Conservation (phyloP, 2,113 vertebrate genomes). For the Tamias sibiricus region DNA sequence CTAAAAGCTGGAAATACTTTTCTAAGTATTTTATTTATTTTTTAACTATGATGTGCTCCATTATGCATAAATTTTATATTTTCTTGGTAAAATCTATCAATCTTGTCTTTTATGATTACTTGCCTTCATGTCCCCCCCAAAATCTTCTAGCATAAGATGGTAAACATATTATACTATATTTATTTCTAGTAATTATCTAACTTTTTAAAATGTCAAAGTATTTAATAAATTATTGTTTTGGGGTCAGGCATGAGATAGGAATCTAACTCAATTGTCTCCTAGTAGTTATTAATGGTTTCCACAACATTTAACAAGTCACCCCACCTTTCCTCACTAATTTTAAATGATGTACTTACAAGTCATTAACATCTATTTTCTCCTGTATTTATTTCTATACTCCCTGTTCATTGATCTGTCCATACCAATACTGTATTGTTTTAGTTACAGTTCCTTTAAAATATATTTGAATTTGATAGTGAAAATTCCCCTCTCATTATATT, state of each 20-base stretch:
- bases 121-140: constrained; percentile 14
- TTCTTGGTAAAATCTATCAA: background rate
- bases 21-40: constrained; percentile 35
- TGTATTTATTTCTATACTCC: background rate
- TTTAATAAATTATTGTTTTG: constrained; percentile 6
- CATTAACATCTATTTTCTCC: background rate
- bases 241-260: background rate
- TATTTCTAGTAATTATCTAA: background rate
- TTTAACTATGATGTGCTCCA: background rate
- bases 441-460: constrained; percentile 8
- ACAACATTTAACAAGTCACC: background rate
- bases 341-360: constrained; percentile 7
- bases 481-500: background rate
- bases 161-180: background rate
- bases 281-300: background rate
- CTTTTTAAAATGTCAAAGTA: background rate
- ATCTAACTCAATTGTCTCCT: background rate
- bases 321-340: background rate
- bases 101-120: constrained; percentile 32
- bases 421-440: background rate
- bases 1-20: constrained; percentile 29
- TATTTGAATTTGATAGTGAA: constrained; percentile 18
- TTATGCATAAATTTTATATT: background rate
- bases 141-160: background rate
- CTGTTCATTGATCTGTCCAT: background rate